These are phyloP conservation scores for Eulithis prunata DNA, from an alignment of 2,888 invertebrate species.

Conservation along the genomic window DNA sequence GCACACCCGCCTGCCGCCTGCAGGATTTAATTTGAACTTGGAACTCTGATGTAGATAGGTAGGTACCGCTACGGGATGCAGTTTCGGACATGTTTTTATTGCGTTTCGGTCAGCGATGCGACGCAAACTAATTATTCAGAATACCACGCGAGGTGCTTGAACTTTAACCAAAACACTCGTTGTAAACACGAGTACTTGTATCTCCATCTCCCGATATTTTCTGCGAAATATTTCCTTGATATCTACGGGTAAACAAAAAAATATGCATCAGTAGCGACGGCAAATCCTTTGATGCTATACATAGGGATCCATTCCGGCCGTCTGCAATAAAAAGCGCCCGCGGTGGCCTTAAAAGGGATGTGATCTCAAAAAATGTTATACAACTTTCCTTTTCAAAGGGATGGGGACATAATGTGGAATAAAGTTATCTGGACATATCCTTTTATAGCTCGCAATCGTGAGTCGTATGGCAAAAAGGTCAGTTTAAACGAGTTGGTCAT, in stretches of 20 bases:
- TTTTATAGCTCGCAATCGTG: constrained; percentile 74
- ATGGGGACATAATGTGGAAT: constrained; percentile 75
- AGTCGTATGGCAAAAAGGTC: constrained; percentile 70
- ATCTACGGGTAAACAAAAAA: constrained; percentile 49
- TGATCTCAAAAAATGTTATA: constrained; percentile 75
- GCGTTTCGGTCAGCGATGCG: constrained; percentile 56
- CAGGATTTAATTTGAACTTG: constrained; percentile 73
- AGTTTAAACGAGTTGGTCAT: constrained; percentile 67
- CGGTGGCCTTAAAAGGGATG: constrained; percentile 69
- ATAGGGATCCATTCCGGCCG: constrained; percentile 57
- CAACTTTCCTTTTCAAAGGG: constrained; percentile 82
- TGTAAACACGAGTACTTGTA: constrained; percentile 14
- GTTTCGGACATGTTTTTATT: constrained; percentile 70
- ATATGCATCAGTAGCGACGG: constrained; percentile 61
- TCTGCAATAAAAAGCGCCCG: constrained; percentile 71
- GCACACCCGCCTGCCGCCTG: constrained; percentile 44
- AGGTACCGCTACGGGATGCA: constrained; percentile 56
- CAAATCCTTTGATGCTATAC: constrained; percentile 67
- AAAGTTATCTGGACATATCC: constrained; percentile 81
- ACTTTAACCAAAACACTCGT: constrained; percentile 53
- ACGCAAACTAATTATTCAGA: constrained; percentile 62
- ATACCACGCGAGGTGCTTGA: constrained; percentile 60
- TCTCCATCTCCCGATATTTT: constrained; percentile 26
- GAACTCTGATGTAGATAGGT: constrained; percentile 49
- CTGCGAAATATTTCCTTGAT: constrained; percentile 35